These are phyloP conservation scores for Betta splendens DNA, from an alignment of 2,797 vertebrate genomes.

Conservation along the genomic window DNA sequence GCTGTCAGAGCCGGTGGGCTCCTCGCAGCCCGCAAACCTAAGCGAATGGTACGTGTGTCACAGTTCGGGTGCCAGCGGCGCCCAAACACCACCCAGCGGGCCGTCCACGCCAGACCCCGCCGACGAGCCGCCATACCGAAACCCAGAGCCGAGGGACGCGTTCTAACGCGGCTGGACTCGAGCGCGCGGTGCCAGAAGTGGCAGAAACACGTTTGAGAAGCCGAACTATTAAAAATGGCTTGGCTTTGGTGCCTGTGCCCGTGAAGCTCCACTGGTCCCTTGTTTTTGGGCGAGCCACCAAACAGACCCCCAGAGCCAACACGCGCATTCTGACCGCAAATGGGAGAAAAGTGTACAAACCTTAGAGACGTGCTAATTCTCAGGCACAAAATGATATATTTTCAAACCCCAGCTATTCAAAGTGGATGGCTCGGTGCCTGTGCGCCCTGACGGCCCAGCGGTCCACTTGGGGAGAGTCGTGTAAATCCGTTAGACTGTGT, in stretches of 20 bases:
- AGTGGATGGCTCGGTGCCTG: slow-evolving; percentile 62
- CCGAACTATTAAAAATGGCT: slow-evolving; percentile 38
- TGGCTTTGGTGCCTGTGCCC: slow-evolving; percentile 65
- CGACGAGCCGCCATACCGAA: slow-evolving; percentile 77
- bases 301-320: slow-evolving; percentile 55
- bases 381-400: slow-evolving; percentile 65
- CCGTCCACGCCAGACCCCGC: slow-evolving; percentile 81
- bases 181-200: slow-evolving; percentile 6
- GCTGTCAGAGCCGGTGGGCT: slow-evolving; percentile 83
- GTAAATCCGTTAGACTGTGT: slow-evolving; percentile 64
- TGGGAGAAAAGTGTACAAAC: slow-evolving; percentile 47
- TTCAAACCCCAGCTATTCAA: slow-evolving; percentile 59
- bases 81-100: slow-evolving; percentile 80
- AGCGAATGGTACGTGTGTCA: slow-evolving; percentile 99
- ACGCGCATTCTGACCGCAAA: slow-evolving; percentile 46
- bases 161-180: slow-evolving; percentile 65
- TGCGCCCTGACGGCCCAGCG: slow-evolving; percentile 53
- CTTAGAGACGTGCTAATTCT: slow-evolving; percentile 58
- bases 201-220: slow-evolving; percentile 36
- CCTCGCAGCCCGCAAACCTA: slow-evolving; percentile 89
- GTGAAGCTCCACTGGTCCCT: slow-evolving; percentile 43
- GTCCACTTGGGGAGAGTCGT: slow-evolving; percentile 66
- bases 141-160: slow-evolving; percentile 77
- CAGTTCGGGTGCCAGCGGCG: slow-evolving; percentile 84
- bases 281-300: slow-evolving; percentile 51